Base-by-base conservation (phyloP, 2,113 vertebrate species). In the Nyctereutes procyonoides region DNA sequence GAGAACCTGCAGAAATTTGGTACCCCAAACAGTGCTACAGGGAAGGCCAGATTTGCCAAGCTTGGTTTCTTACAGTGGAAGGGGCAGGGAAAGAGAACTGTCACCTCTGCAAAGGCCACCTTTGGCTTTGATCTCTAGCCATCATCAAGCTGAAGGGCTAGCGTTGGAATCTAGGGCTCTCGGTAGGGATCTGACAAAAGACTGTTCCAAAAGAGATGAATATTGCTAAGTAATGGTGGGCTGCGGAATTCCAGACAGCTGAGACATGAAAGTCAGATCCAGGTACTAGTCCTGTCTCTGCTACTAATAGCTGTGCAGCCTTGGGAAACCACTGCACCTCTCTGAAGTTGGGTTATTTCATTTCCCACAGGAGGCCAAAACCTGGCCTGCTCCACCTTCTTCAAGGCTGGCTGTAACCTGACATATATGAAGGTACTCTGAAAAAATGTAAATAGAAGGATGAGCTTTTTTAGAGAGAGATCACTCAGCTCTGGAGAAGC, bases 321-420 rank as follows among this genome's bases (percentile, higher is more conserved):
- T 85, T 80, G 63, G 85, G 88, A 58, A 58, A 65, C 87, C 88
- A 58, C 74, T 11, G 32, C 11, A n/a, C 26, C 15, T 94, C 81
- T 81, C 80, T 32, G 63, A 86, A 87, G 35, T 35, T 38, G 30
- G 32, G 65, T 87, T 56, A n/a, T 32, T 60, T 56, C 30, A 60
- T 32, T 51, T 74, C 14, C 81, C 48, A n/a, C 20, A 1, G 6
- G 35, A 85, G 20, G 53, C 8, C 20, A 28, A 19, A 32, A 12
- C 28, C 38, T n/a, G 76, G 13, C n/a, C 56, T 65, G 28, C 58
- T 51, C 92, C 2, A 20, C 43, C 62, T 62, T 24, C 22, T 63
- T 43, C 62, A 32, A 81, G 80, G 24, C 20, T 32, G 24, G 30
- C 20, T 65, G 48, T 51, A 71, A 77, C 13, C 58, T 55, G 88